Evolutionary conservation across 1,140 invertebrate species (phyloP).

Genomic region (Trachelipus rathkii): DNA sequence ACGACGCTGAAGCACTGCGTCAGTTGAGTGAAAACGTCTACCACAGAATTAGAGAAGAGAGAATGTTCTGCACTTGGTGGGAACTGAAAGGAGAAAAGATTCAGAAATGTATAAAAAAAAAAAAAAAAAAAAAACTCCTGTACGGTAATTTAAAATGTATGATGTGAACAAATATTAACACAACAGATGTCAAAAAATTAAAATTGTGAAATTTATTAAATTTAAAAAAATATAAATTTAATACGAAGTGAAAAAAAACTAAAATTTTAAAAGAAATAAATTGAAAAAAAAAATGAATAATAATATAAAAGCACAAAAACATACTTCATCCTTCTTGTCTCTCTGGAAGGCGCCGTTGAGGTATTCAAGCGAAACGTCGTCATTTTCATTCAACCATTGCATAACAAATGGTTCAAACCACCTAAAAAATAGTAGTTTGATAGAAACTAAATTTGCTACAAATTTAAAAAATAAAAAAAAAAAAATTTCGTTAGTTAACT

Average conservation of each 20-base stretch:
- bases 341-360: conserved; percentile 96
- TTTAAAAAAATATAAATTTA: too few species aligned
- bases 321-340: conserved; percentile 97
- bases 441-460: not conserved
- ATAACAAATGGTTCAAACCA: conserved; percentile 99
- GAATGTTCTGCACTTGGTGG: conserved; percentile 98
- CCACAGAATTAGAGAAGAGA: conserved; percentile 98
- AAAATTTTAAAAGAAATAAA: too few species aligned
- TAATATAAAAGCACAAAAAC: conserved; percentile 46
- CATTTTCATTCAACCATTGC: conserved; percentile 99
- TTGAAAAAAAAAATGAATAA: too few species aligned
- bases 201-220: too few species aligned
- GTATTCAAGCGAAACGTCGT: conserved; percentile 98
- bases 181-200: too few species aligned
- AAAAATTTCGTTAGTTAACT: too few species aligned
- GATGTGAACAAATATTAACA: too few species aligned
- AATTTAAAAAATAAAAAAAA: not conserved
- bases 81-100: conserved; percentile 67
- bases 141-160: not conserved
- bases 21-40: conserved; percentile 98
- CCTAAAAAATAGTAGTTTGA: conserved; percentile 49
- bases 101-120: too few species aligned
- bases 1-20: conserved; percentile 99
- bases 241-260: too few species aligned
- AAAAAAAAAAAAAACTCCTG: too few species aligned